These are phyloP conservation scores for Nowickia ferox DNA, from an alignment of 2,888 invertebrate genomes.

Conservation along the genomic window DNA sequence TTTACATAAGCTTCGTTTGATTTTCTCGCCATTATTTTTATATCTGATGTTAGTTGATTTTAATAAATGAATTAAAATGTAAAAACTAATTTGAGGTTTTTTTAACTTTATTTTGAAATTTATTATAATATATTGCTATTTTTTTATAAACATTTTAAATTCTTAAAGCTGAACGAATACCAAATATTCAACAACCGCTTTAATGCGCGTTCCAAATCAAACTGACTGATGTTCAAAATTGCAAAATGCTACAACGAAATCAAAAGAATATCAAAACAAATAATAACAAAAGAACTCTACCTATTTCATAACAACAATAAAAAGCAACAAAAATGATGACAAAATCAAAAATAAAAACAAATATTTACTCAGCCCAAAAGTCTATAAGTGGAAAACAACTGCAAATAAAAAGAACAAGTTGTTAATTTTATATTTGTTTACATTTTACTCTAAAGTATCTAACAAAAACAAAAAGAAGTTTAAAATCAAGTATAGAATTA, in stretches of 20 bases:
- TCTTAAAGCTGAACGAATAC: slow-evolving; percentile 27
- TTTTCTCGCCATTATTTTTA: too few species aligned
- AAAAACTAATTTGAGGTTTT: not conserved
- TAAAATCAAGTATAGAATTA: not conserved
- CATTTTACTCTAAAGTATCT: not conserved
- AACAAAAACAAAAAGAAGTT: not conserved
- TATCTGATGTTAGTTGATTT: too few species aligned
- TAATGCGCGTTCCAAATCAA: slow-evolving; percentile 67
- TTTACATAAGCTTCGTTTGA: not conserved
- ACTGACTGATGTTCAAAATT: slow-evolving; percentile 68
- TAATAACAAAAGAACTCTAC: slow-evolving; percentile 29
- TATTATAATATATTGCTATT: not conserved
- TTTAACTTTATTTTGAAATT: not conserved
- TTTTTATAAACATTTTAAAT: slow-evolving; percentile 15
- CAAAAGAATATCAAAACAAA: slow-evolving; percentile 29
- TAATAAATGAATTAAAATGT: too few species aligned
- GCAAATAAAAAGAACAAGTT: not conserved
- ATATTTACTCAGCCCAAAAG: slow-evolving; percentile 45
- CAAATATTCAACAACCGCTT: slow-evolving; percentile 62
- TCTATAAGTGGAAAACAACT: slow-evolving; percentile 33
- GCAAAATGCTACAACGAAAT: slow-evolving; percentile 61
- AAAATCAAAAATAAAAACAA: slow-evolving; percentile 19
- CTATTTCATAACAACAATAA: slow-evolving; percentile 20
- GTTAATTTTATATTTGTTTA: not conserved
- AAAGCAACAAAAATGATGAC: slow-evolving; percentile 23